phyloP scores from a whole-genome alignment of 1,140 invertebrate genomes.

The Drosophila pectinifera region DNA sequence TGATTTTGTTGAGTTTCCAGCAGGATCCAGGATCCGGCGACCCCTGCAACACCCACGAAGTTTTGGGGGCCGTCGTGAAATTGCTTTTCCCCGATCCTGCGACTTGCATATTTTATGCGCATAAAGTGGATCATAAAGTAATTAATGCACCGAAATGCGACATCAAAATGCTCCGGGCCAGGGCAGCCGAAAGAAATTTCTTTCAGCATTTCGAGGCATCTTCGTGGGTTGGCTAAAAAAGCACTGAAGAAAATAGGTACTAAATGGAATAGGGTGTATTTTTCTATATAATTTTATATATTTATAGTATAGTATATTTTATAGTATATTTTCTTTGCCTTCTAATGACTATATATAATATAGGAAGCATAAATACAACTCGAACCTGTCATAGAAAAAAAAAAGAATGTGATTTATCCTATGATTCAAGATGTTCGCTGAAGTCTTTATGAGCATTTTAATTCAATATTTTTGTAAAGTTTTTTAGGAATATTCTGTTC shows the following conservation, averaged over 20 bases:
- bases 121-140: constrained; percentile 84
- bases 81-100: constrained; percentile 54
- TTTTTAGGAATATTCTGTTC: too few species aligned
- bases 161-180: constrained; percentile 72
- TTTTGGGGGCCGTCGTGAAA: constrained; percentile 19
- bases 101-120: constrained; percentile 71
- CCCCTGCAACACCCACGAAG: constrained; percentile 72
- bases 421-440: too few species aligned
- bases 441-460: too few species aligned
- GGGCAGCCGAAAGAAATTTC: constrained; percentile 57
- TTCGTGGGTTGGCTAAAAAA: constrained; percentile 61
- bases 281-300: too few species aligned
- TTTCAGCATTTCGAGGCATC: constrained; percentile 42
- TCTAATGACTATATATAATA: neutral
- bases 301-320: too few species aligned
- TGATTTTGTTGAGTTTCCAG: constrained; percentile 43
- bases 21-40: neutral
- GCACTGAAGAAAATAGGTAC: neutral
- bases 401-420: too few species aligned
- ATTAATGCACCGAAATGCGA: constrained; percentile 84
- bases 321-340: too few species aligned
- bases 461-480: too few species aligned
- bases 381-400: too few species aligned
- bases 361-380: too few species aligned
- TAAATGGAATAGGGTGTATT: too few species aligned